These are phyloP conservation scores for Alloplasta piceator DNA, from an alignment of 2,888 invertebrate species.

Conservation along the genomic window DNA sequence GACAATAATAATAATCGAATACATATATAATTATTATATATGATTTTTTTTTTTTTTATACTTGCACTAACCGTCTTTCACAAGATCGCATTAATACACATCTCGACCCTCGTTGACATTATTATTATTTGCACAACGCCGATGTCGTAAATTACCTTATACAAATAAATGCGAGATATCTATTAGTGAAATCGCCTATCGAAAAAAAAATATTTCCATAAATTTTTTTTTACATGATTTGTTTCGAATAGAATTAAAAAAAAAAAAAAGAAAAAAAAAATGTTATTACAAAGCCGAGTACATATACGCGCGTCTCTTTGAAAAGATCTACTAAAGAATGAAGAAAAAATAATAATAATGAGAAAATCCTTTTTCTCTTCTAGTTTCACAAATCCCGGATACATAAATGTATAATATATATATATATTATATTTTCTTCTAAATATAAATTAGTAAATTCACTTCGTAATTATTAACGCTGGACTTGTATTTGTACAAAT, in stretches of 20 bases:
- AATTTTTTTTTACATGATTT: conserved; percentile 12
- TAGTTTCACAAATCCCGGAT: conserved; percentile 1
- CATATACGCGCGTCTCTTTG: conserved; percentile 35
- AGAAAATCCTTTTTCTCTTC: conserved; percentile 6
- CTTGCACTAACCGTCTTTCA: no score
- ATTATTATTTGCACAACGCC: no score
- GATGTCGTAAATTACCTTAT: no score
- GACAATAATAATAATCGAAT: no score
- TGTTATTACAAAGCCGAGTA: conserved; percentile 52
- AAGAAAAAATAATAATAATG: conserved; percentile 29
- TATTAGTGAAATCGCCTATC: background rate
- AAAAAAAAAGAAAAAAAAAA: conserved; percentile 19
- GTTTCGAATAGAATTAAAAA: conserved; percentile 28
- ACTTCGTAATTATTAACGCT: conserved; percentile 72
- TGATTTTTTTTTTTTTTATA: no score
- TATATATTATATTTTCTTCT: conserved; percentile 63
- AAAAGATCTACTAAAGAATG: conserved; percentile 43
- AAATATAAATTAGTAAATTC: conserved; percentile 75
- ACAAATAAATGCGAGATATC: no score
- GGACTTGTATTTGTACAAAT: conserved; percentile 79
- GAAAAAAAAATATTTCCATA: conserved; percentile 1
- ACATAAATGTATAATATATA: conserved; percentile 57
- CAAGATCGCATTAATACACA: no score
- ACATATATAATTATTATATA: no score
- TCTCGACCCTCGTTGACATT: no score